Conservation (phyloP, 2,113 vertebrate species). For the Peromyscus californicus region DNA sequence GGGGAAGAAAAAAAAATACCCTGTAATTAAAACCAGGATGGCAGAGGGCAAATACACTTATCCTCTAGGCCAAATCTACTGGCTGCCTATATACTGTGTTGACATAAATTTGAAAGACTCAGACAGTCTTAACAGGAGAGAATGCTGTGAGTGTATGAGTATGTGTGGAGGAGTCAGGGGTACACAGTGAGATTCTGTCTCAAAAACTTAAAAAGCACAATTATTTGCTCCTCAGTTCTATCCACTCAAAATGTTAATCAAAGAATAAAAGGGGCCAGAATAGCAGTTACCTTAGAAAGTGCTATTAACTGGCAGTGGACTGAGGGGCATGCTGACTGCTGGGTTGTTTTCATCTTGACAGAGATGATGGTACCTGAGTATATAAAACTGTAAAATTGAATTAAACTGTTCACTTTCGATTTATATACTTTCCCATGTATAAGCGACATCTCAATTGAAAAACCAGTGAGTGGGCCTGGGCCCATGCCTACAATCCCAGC, state of each 20-base stretch:
- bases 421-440: background rate
- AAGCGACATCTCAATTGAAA: background rate
- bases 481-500: background rate
- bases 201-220: background rate
- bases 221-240: background rate
- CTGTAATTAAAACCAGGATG: conserved; percentile 37
- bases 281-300: background rate
- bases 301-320: accelerated
- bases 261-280: background rate
- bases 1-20: background rate
- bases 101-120: conserved; percentile 25
- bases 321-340: no score
- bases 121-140: background rate
- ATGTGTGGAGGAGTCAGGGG: background rate
- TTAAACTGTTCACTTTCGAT: background rate
- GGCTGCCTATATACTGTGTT: background rate
- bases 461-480: background rate
- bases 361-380: background rate
- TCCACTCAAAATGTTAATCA: background rate
- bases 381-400: background rate
- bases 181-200: background rate
- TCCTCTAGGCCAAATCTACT: conserved; percentile 48
- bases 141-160: background rate
- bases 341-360: background rate
- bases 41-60: conserved; percentile 37